Percentiles rank a stretch among this genome's conserved stretches.
Conservation (phyloP, 2,888 invertebrate species). For the Venusia cambrica region DNA sequence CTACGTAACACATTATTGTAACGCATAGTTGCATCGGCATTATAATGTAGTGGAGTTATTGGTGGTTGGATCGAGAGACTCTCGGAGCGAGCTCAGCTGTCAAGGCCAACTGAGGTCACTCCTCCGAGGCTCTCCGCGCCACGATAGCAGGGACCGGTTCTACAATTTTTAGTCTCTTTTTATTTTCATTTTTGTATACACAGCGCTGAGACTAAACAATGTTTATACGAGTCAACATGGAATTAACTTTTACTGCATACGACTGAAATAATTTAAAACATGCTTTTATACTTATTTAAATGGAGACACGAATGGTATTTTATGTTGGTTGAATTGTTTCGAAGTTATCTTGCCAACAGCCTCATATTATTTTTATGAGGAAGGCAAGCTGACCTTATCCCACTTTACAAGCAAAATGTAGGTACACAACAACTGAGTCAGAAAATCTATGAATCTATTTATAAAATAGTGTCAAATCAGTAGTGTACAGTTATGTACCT, state of each 20-base stretch:
- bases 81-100: constrained; percentile 73
- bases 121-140: constrained; percentile 76
- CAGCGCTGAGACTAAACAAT: constrained; percentile 78
- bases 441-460: too few species aligned
- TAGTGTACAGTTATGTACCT: too few species aligned
- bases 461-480: too few species aligned
- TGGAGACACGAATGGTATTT: constrained; percentile 19
- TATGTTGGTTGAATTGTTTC: constrained; percentile 20
- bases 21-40: constrained; percentile 69
- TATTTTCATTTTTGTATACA: constrained; percentile 81
- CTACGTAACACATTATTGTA: constrained; percentile 50
- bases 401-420: too few species aligned
- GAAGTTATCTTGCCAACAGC: constrained; percentile 11
- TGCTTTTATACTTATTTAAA: constrained; percentile 34
- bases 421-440: too few species aligned
- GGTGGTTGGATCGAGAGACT: constrained; percentile 72
- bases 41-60: constrained; percentile 77
- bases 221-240: constrained; percentile 74
- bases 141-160: constrained; percentile 76
- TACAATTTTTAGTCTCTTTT: constrained; percentile 79
- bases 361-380: too few species aligned
- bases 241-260: constrained; percentile 73
- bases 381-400: too few species aligned
- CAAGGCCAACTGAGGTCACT: constrained; percentile 80
- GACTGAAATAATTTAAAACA: constrained; percentile 51